These are phyloP conservation scores for Passer domesticus DNA, from an alignment of 2,113 vertebrate species.

Conservation along the genomic window DNA sequence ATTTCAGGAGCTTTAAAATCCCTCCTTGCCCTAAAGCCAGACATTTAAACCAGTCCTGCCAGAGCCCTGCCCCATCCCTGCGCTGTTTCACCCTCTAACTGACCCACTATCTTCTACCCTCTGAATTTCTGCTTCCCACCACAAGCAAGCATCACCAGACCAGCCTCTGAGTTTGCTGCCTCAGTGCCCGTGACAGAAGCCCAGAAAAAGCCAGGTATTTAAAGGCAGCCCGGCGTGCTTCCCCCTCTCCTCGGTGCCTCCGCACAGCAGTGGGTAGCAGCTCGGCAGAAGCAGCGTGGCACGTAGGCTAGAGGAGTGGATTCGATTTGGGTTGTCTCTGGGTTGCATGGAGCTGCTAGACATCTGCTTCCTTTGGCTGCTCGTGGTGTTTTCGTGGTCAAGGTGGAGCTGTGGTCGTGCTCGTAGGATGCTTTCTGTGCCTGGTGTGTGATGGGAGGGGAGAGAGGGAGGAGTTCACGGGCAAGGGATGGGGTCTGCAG, in stretches of 20 bases:
- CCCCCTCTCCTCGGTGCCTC: conserved; percentile 2
- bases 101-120: background rate
- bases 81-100: background rate
- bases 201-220: conserved; percentile 49
- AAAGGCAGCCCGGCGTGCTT: background rate
- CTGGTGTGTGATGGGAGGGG: background rate
- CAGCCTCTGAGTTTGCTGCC: conserved; percentile 19
- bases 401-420: background rate
- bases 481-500: background rate
- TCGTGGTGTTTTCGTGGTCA: background rate
- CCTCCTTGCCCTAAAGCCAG: background rate
- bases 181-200: conserved; percentile 19
- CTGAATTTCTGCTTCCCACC: conserved; percentile 29
- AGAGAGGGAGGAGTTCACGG: background rate
- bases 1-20: background rate
- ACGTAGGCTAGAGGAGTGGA: conserved; percentile 40
- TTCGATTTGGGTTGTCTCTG: conserved; percentile 31
- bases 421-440: background rate
- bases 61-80: background rate
- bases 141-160: conserved; percentile 22
- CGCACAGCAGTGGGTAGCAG: background rate
- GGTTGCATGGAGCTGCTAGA: background rate
- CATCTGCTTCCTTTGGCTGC: conserved; percentile 35
- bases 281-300: background rate
- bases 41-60: background rate